Conservation (phyloP, 2,113 vertebrate species). For the Anser brachyrhynchus region DNA sequence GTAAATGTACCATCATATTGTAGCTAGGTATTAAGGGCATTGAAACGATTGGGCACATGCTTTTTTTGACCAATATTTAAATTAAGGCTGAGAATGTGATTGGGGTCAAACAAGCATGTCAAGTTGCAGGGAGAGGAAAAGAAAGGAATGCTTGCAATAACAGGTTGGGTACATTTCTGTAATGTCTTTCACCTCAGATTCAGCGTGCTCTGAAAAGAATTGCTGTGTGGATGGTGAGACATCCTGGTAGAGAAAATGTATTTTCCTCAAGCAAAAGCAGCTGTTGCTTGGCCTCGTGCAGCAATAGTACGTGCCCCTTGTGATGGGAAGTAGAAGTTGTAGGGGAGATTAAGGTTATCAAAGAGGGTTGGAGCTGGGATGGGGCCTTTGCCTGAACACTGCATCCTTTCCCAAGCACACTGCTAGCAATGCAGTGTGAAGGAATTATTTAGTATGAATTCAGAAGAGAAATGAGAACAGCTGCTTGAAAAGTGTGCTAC, state of each 20-base stretch:
- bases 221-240: rapidly evolving
- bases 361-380: not conserved
- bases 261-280: not conserved
- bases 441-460: not conserved
- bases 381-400: not conserved
- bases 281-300: not conserved
- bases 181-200: not conserved
- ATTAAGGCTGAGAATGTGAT: not conserved
- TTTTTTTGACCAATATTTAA: not conserved
- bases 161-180: not conserved
- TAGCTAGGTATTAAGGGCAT: not conserved
- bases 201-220: rapidly evolving
- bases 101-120: not conserved
- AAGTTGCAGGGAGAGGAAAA: not conserved
- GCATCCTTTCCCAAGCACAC: rapidly evolving
- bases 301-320: not conserved
- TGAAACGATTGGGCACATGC: not conserved
- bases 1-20: not conserved
- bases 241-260: not conserved
- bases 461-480: not conserved
- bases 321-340: not conserved
- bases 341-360: not conserved
- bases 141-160: not conserved
- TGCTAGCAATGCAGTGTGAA: rapidly evolving
- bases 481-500: not conserved